Evolutionary conservation across 2,888 invertebrate species (phyloP).

Genomic region (Pandemis cinnamomeana): DNA sequence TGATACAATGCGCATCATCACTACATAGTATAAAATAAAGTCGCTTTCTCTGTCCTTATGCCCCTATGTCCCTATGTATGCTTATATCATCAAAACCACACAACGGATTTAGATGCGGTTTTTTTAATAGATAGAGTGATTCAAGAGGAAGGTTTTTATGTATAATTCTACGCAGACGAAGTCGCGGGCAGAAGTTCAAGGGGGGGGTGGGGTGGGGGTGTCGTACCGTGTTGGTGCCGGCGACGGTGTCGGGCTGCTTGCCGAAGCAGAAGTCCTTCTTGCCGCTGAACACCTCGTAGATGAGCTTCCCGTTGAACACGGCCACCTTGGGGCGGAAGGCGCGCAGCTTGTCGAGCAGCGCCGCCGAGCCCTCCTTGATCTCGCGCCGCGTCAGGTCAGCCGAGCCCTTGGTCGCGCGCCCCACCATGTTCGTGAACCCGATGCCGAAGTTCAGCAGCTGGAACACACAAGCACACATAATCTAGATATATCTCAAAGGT

Average conservation of each 20-base stretch:
- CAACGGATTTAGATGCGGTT: no score
- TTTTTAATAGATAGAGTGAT: no score
- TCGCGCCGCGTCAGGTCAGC: conserved; percentile 97
- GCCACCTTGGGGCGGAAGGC: conserved; percentile 97
- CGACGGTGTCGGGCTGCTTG: conserved; percentile 96
- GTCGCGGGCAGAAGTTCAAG: no score
- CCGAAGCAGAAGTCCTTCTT: conserved; percentile 99
- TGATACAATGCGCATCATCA: no score
- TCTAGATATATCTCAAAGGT: no score
- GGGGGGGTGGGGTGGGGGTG: no score
- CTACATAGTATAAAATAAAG: no score
- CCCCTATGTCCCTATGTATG: no score
- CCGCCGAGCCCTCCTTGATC: conserved; percentile 96
- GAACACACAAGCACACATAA: not conserved
- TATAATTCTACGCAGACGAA: no score
- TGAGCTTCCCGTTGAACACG: conserved; percentile 99
- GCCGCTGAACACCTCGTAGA: conserved; percentile 98
- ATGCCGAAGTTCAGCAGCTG: conserved; percentile 95
- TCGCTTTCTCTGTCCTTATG: no score
- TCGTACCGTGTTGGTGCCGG: conserved; percentile 95
- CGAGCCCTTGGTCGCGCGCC: conserved; percentile 97
- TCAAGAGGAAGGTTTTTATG: no score
- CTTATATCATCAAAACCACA: no score
- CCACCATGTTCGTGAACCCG: conserved; percentile 99
- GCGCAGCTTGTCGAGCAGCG: conserved; percentile 94